Conservation (phyloP, 1,140 invertebrate genomes). For the Eurytemora carolleeae region DNA sequence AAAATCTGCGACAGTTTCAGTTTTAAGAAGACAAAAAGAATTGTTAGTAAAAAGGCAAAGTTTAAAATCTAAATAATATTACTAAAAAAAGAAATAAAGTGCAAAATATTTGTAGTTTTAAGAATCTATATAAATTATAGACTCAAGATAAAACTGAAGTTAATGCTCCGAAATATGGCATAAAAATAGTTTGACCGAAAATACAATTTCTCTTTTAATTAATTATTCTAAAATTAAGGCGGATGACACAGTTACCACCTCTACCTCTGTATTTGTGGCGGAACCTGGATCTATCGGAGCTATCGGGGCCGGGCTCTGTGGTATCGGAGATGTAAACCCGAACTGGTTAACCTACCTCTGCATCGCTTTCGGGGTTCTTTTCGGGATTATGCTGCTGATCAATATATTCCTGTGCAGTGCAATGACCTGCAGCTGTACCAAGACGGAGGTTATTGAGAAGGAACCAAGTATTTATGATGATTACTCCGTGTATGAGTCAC, state of each 20-base stretch:
- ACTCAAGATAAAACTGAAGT: too few species aligned
- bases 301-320: neutral
- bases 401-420: constrained; percentile 85
- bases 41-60: too few species aligned
- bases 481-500: constrained; percentile 79
- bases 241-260: constrained; percentile 39
- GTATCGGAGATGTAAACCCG: constrained; percentile 36
- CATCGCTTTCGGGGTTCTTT: constrained; percentile 66
- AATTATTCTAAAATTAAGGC: neutral
- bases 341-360: constrained; percentile 71
- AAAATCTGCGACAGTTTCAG: too few species aligned
- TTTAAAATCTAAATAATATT: too few species aligned
- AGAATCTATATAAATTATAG: too few species aligned
- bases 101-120: too few species aligned
- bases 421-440: constrained; percentile 76
- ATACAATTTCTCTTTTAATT: too few species aligned
- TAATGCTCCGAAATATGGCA: too few species aligned
- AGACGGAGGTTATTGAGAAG: constrained; percentile 76
- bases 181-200: too few species aligned
- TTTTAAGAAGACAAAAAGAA: too few species aligned
- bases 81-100: too few species aligned
- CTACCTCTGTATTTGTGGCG: constrained; percentile 60
- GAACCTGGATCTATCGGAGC: constrained; percentile 39
- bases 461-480: constrained; percentile 86
- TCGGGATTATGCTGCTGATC: constrained; percentile 80